Base-by-base conservation (phyloP, 2,888 invertebrate species). In the Lasioglossum morio region DNA sequence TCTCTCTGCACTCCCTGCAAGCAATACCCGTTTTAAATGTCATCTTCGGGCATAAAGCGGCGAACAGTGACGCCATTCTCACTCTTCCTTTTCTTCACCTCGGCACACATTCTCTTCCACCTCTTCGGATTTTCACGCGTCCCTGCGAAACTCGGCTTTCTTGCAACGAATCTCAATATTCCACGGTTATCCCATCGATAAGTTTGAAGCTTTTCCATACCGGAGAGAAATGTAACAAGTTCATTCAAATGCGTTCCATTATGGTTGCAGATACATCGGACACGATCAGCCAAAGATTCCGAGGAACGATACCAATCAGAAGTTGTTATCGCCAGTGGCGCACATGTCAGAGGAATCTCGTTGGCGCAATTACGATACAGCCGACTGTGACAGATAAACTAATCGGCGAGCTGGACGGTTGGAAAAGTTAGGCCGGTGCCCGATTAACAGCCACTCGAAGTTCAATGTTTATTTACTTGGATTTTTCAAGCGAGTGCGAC, bases 401-500 rank as follows among this genome's bases (percentile, higher is more conserved):
- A 83, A 76, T 80, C 60, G 63, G 10, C 0, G 19, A 27, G 60
- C 48, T 72, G 70, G 14, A 46, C 60, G 75, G 10, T n/a, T 72
- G 83, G 72, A 77, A 76, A 81, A 76, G 19, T 83, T 72, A 27
- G 53, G n/a, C 10, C 43, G 72, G 16, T 76, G 23, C 12, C 10
- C 16, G 76, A 83, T 76, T 72, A 63, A 76, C 23, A 12, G n/a
- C 2, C 72, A 72, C 63, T 72, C 79, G 60, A 75, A 70, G 57
- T 83, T 83, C 53, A 63, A 80, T 80, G 75, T 79, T 79, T 72
- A 82, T 75, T 80, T 83, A 66, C 23, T 37, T 37, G n/a, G 43
- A 76, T 23, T 66, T 73, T 77, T 40, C 34, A 10, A 23, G 69
- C 30, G 23, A 69, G 69, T 12, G 37, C 23, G 37, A 8, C 69